Percentiles rank a stretch among this genome's conserved stretches.
These are phyloP conservation scores for Gambelia wislizenii DNA, from an alignment of 2,797 vertebrate genomes.

Conservation along the genomic window DNA sequence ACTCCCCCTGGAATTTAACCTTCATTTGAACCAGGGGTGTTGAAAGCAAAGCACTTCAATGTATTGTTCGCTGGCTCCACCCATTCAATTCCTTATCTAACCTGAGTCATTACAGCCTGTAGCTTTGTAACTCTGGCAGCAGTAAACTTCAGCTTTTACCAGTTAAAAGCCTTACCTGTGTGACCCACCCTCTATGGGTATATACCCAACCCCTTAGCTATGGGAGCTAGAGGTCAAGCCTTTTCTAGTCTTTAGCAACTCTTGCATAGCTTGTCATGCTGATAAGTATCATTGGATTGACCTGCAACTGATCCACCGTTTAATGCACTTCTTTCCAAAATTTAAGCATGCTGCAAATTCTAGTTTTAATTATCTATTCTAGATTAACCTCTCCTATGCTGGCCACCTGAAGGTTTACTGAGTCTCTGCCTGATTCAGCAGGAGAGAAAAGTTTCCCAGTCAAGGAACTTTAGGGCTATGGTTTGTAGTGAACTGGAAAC, in stretches of 20 bases:
- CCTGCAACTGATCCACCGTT: slow-evolving; percentile 67
- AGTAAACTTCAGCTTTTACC: slow-evolving; percentile 53
- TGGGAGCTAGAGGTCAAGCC: neutral
- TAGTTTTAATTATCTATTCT: slow-evolving; percentile 5
- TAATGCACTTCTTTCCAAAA: slow-evolving; percentile 58
- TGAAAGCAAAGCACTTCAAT: slow-evolving; percentile 82
- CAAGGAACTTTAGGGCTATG: neutral
- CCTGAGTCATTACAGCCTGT: slow-evolving; percentile 75
- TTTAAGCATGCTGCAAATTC: slow-evolving; percentile 45
- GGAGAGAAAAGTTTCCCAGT: neutral
- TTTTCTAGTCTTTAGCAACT: slow-evolving; percentile 24
- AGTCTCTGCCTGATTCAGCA: neutral
- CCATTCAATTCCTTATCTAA: slow-evolving; percentile 82
- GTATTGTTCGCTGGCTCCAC: slow-evolving; percentile 82
- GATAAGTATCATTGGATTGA: slow-evolving; percentile 17
- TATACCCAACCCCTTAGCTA: slow-evolving; percentile 3
- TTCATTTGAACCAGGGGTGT: slow-evolving; percentile 85
- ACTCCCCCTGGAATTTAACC: slow-evolving; percentile 84
- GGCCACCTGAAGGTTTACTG: neutral
- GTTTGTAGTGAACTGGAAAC: neutral
- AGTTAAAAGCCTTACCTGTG: slow-evolving; percentile 36
- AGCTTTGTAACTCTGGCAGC: slow-evolving; percentile 74
- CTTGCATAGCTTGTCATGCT: slow-evolving; percentile 15
- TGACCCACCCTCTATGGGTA: slow-evolving; percentile 19
- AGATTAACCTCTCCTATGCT: neutral